phyloP scores from a whole-genome alignment of 2,113 vertebrate species.

The Bujurquina vittata region DNA sequence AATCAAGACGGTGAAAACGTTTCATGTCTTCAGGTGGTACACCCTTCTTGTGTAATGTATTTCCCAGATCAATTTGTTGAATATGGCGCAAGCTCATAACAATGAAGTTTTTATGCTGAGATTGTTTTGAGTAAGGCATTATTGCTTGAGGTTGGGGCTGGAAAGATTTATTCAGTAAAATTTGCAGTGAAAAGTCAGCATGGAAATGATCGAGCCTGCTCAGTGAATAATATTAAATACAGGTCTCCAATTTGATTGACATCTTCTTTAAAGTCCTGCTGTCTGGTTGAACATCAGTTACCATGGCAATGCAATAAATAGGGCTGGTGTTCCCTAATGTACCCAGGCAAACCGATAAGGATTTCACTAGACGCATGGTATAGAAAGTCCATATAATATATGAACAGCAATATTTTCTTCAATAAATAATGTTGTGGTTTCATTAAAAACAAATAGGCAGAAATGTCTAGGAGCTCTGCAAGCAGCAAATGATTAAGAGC shows the following conservation, averaged over 20 bases:
- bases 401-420: constrained; percentile 3
- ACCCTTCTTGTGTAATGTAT: constrained; percentile 29
- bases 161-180: neutral
- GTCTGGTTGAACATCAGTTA: constrained; percentile 19
- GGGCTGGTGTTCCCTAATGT: neutral
- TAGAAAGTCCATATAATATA: neutral
- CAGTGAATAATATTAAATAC: neutral
- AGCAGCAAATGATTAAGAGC: neutral
- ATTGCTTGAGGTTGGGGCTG: neutral
- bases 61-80: constrained; percentile 49
- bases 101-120: constrained; percentile 1
- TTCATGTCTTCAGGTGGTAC: constrained; percentile 54
- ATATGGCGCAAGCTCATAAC: constrained; percentile 20
- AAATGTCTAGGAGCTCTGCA: neutral
- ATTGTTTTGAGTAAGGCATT: neutral
- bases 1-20: constrained; percentile 62
- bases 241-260: constrained; percentile 7
- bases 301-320: constrained; percentile 29
- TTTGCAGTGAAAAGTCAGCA: neutral
- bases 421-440: neutral
- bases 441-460: constrained; percentile 3
- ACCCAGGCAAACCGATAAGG: neutral
- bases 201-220: neutral
- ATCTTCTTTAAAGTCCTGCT: constrained; percentile 9
- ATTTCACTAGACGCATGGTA: neutral